Evolutionary conservation across 1,140 invertebrate genomes (phyloP).

Genomic region (Bombus superbus): DNA sequence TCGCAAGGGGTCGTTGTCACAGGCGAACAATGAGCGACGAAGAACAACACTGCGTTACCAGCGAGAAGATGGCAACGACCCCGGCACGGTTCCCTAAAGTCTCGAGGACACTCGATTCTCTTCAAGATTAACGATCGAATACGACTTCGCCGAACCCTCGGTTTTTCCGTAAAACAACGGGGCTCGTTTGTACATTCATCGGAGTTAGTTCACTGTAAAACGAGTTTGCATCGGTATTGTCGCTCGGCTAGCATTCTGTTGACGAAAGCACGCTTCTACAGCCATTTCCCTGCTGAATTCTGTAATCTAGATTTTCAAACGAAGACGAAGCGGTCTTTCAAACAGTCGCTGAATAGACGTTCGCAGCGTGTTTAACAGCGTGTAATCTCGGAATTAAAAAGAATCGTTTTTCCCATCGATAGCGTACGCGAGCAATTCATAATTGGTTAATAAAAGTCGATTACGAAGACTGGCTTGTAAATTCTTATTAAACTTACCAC

Average conservation of each 20-base stretch:
- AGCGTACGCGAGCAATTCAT: no score
- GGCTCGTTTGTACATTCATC: constrained; percentile 3
- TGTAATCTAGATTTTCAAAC: constrained; percentile 1
- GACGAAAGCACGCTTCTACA: background rate
- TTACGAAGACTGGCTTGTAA: background rate
- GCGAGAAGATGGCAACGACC: constrained; percentile 38
- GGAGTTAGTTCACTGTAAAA: constrained; percentile 1
- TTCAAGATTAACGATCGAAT: constrained; percentile 18
- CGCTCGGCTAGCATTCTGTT: background rate
- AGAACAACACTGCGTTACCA: constrained; percentile 13
- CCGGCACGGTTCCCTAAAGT: constrained; percentile 14
- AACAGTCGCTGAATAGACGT: background rate
- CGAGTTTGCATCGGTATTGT: background rate
- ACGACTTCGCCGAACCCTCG: no score
- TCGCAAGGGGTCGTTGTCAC: constrained; percentile 44
- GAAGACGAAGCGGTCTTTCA: background rate
- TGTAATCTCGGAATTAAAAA: background rate
- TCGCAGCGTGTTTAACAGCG: background rate
- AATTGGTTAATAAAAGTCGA: background rate
- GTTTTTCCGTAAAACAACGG: background rate
- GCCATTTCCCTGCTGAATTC: background rate
- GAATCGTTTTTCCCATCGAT: background rate
- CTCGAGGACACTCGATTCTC: background rate
- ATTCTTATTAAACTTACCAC: background rate
- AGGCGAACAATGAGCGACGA: constrained; percentile 27